Percentiles rank a stretch among this genome's conserved stretches.
These are phyloP conservation scores for Psilopogon haemacephalus DNA, from an alignment of 2,113 vertebrate species.

Conservation along the genomic window DNA sequence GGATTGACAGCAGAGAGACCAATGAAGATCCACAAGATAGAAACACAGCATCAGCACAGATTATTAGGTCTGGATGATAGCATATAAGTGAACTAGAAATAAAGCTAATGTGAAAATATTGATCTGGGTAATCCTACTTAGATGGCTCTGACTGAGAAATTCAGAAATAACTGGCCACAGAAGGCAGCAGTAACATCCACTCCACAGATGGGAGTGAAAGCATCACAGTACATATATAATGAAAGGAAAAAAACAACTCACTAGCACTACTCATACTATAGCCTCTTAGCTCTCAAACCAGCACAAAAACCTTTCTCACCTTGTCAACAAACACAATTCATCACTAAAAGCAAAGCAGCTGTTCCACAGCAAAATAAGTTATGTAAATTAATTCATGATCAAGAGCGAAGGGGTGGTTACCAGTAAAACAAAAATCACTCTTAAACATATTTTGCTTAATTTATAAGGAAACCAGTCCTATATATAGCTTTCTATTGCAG, in stretches of 20 bases:
- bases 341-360: neutral
- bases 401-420: neutral
- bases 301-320: neutral
- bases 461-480: neutral
- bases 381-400: neutral
- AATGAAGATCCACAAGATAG: neutral
- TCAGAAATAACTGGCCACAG: neutral
- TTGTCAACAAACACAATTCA: neutral
- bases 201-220: accelerated
- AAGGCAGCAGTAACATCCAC: neutral
- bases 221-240: neutral
- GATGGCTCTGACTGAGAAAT: neutral
- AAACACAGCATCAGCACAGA: neutral
- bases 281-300: neutral
- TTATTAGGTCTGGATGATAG: neutral
- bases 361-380: neutral
- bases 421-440: neutral
- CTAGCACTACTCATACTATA: neutral
- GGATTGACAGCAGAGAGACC: neutral
- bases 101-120: conserved; percentile 19
- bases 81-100: conserved; percentile 16
- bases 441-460: neutral
- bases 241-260: neutral
- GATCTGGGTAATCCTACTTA: neutral
- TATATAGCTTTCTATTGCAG: neutral